Evolutionary conservation across 2,888 invertebrate species (phyloP).

Genomic region (Campopleginae sp.): DNA sequence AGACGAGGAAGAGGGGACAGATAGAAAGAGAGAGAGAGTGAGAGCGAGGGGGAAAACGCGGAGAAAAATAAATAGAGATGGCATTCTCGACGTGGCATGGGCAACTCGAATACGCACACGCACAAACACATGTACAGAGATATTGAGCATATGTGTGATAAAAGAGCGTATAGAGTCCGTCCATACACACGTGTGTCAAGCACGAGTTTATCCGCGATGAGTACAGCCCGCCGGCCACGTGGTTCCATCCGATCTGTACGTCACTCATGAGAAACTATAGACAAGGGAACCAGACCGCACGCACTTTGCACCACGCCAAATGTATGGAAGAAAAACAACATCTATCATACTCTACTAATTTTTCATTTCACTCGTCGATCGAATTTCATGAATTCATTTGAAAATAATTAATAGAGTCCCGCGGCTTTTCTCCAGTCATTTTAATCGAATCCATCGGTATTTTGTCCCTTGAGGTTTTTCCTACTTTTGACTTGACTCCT

Average conservation of each 20-base stretch:
- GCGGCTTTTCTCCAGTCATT: background rate
- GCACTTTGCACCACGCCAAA: conserved; percentile 43
- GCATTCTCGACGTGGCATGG: conserved; percentile 18
- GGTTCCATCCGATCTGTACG: conserved; percentile 7
- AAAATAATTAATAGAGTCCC: too few relatives aligned
- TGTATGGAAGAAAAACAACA: conserved; percentile 22
- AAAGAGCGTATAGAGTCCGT: background rate
- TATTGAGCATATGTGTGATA: background rate
- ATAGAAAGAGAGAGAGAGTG: background rate
- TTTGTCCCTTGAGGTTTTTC: background rate
- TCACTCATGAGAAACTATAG: conserved; percentile 28
- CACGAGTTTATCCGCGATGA: conserved; percentile 21
- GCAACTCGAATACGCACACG: background rate
- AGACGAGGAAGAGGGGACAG: conserved; percentile 45
- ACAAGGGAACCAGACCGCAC: conserved; percentile 10
- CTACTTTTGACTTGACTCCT: background rate
- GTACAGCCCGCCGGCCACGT: conserved; percentile 48
- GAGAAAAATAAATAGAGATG: conserved; percentile 19
- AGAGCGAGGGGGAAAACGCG: background rate
- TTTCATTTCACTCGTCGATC: background rate
- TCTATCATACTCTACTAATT: conserved; percentile 2
- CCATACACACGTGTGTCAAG: conserved; percentile 44
- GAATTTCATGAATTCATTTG: background rate
- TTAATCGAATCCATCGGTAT: background rate
- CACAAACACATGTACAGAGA: too few relatives aligned